These are phyloP conservation scores for Serinus canaria DNA, from an alignment of 2,113 vertebrate species.

Conservation along the genomic window DNA sequence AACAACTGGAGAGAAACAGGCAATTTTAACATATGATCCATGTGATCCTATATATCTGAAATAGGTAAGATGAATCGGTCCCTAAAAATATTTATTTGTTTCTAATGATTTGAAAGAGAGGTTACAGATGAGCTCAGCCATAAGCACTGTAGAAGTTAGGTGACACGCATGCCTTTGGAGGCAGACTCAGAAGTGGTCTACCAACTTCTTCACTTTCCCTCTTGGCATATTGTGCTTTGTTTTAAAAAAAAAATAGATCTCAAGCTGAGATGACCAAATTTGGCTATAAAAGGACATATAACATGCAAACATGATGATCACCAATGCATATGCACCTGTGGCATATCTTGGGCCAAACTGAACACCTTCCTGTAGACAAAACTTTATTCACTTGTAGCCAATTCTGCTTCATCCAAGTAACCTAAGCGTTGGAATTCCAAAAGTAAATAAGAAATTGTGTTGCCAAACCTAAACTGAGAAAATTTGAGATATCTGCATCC, in stretches of 20 bases:
- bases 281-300: not conserved
- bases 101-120: not conserved
- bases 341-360: not conserved
- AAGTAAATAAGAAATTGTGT: not conserved
- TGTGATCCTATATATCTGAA: not conserved
- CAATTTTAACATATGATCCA: not conserved
- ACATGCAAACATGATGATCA: not conserved
- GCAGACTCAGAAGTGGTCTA: not conserved
- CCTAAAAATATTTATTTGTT: not conserved
- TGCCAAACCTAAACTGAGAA: not conserved
- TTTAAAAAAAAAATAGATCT: not conserved
- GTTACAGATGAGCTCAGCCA: not conserved
- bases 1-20: not conserved
- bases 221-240: not conserved
- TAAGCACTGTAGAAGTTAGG: not conserved
- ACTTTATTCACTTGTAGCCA: not conserved
- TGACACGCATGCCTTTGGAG: not conserved
- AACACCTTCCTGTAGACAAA: not conserved
- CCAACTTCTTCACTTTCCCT: not conserved
- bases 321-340: not conserved
- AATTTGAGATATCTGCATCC: not conserved
- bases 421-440: not conserved
- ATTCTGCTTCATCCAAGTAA: not conserved
- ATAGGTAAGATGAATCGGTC: not conserved
- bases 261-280: not conserved